phyloP scores from a whole-genome alignment of 1,140 invertebrate genomes.

The Drosophila equinoxialis region DNA sequence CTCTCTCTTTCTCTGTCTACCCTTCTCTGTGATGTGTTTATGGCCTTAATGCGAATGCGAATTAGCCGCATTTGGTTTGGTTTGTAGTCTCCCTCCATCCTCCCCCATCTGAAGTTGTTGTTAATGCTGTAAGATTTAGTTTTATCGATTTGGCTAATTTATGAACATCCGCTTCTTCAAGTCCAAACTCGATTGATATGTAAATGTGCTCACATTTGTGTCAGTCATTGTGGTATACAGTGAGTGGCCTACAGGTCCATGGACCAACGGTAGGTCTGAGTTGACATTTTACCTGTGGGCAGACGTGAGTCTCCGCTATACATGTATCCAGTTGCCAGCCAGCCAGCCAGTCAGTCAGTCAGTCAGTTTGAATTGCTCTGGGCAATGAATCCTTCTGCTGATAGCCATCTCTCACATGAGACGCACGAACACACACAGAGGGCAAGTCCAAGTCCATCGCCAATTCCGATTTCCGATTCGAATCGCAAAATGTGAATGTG shows the following conservation, averaged over 20 bases:
- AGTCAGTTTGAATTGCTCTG: slow-evolving; percentile 55
- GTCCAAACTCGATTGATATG: slow-evolving; percentile 68
- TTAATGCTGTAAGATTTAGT: slow-evolving; percentile 56
- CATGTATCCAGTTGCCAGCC: background rate
- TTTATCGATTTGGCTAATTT: slow-evolving; percentile 83
- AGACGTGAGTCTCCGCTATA: background rate
- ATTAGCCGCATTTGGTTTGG: slow-evolving; percentile 38
- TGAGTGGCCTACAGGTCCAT: slow-evolving; percentile 1
- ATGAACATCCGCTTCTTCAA: slow-evolving; percentile 77
- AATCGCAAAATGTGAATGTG: slow-evolving; percentile 44
- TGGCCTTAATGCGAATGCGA: slow-evolving; percentile 60
- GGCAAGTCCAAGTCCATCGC: background rate
- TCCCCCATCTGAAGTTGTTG: slow-evolving; percentile 57
- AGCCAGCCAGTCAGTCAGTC: slow-evolving; percentile 1
- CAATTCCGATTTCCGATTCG: slow-evolving; percentile 40
- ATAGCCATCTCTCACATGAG: slow-evolving; percentile 77
- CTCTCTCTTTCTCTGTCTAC: background rate
- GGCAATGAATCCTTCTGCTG: slow-evolving; percentile 67
- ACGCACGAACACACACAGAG: slow-evolving; percentile 67
- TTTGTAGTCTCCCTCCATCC: slow-evolving; percentile 63
- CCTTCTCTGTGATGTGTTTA: slow-evolving; percentile 65
- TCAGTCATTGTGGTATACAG: slow-evolving; percentile 58
- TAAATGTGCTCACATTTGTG: slow-evolving; percentile 81
- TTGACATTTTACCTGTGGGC: slow-evolving; percentile 37
- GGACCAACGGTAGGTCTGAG: slow-evolving; percentile 4